Evolutionary conservation across 2,888 invertebrate genomes (phyloP), one percentile per base, ranked within the genome.

Genomic region (Andrena minutula): DNA sequence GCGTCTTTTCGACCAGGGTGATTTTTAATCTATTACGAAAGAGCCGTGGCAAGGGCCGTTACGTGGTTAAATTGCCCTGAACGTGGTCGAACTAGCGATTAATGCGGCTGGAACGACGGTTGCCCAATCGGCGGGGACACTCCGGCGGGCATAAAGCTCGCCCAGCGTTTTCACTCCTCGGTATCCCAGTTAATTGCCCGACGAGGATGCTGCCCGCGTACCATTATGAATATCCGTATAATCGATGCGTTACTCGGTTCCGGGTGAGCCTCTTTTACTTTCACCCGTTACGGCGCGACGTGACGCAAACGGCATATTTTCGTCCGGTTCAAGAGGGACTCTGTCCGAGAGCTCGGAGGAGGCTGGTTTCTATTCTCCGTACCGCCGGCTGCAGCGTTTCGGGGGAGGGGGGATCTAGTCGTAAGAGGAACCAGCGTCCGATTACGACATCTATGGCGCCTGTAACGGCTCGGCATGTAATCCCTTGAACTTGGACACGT

Each of bases 201-300:
- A 49, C 32, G 30, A 30, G 64, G 74, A 82, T 75, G 78, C 74
- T 71, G 77, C 28, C 5, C 41, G 23, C 16, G 58, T 51, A 60
- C 53, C 41, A 68, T 49, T 49, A 56, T 75, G 75, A 73, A 73
- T 75, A 73, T 47, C 51, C 69, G 53, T 83, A 82, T 71, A 84
- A 75, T 79, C 82, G 85, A 69, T 72, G 61, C 49, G 86, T 83
- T 79, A 81, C 87, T 83, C 81, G 87, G 89, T 92, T 91, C 92
- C 91, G 90, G 91, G 88, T 90, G 88, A 89, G 78, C 79, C 85
- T 83, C 84, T 88, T 79, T 90, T 90, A 92, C 93, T 93, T 93
- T 93, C 93, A 92, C 93, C 91, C 89, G 91, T 92, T 89, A 87
- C 86, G 86, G 87, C 79, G 88, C 86, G 87, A 90, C 90, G 86